Evolutionary conservation across 92 coral and sea anemone species (phyloP).

Genomic region (Umimayanthus chanpuru): DNA sequence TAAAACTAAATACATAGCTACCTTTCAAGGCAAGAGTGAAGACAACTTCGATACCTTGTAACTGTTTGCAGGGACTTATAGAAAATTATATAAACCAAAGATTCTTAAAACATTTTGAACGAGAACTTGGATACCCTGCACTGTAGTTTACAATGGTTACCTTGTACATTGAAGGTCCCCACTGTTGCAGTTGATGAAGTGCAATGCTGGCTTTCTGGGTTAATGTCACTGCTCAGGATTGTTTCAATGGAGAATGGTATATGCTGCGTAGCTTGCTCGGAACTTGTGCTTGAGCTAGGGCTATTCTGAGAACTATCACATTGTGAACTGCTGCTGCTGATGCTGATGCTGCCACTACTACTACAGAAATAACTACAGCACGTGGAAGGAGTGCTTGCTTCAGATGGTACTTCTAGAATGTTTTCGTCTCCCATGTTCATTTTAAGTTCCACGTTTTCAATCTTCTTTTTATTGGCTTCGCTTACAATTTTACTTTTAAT

Average conservation of each 20-base stretch:
- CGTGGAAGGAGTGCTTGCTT: background rate
- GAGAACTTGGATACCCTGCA: too few species aligned
- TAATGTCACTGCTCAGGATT: background rate
- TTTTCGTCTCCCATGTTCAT: background rate
- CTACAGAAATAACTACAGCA: background rate
- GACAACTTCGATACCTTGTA: too few species aligned
- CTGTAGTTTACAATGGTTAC: background rate
- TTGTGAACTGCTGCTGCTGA: background rate
- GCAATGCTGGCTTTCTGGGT: background rate
- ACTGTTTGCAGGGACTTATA: too few species aligned
- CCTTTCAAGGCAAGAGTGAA: too few species aligned
- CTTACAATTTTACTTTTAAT: slow-evolving; percentile 63
- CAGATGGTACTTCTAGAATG: background rate
- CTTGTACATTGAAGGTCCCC: background rate
- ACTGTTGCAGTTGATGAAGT: background rate
- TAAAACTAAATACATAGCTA: too few species aligned
- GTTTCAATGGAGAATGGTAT: slow-evolving; percentile 3
- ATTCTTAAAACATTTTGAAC: background rate
- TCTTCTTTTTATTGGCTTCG: slow-evolving; percentile 20
- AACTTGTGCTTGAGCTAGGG: slow-evolving; percentile 3
- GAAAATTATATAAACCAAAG: background rate
- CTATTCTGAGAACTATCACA: slow-evolving; percentile 17
- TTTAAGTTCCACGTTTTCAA: background rate
- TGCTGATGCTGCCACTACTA: background rate
- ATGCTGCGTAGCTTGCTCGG: background rate